Percentiles rank a stretch among this genome's conserved stretches.
Evolutionary conservation across 1,140 invertebrate genomes (phyloP).

Genomic region (Procambarus virginalis): DNA sequence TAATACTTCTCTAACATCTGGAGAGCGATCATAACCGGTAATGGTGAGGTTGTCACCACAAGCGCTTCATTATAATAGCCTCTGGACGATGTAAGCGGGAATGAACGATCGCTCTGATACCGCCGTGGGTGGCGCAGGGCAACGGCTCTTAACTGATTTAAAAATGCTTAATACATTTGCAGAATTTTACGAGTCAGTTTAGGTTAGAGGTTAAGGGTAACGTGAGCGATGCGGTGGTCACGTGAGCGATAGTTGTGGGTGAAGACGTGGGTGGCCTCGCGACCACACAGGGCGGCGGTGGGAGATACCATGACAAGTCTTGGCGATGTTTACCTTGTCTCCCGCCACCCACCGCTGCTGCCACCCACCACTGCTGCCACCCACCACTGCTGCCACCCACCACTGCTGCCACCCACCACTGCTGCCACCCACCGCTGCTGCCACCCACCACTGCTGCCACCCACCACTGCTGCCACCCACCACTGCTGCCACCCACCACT

Average conservation of each 20-base stretch:
- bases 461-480: too few relatives aligned
- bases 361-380: background rate
- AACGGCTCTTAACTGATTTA: background rate
- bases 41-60: background rate
- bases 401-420: too few relatives aligned
- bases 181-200: background rate
- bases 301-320: background rate
- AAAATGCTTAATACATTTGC: background rate
- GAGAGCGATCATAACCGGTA: background rate
- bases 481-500: too few relatives aligned
- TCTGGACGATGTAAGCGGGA: background rate
- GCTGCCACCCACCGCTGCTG: background rate
- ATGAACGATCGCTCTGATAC: slow-evolving; percentile 6
- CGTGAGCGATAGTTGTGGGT: background rate
- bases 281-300: slow-evolving; percentile 1
- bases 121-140: slow-evolving; percentile 26
- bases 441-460: too few relatives aligned
- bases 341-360: background rate
- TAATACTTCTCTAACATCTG: too few relatives aligned
- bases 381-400: background rate
- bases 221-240: background rate
- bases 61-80: background rate
- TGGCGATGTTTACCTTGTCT: background rate
- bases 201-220: background rate
- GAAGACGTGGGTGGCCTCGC: background rate